These are phyloP conservation scores for Austrofundulus limnaeus DNA, from an alignment of 2,113 vertebrate genomes.

Conservation along the genomic window DNA sequence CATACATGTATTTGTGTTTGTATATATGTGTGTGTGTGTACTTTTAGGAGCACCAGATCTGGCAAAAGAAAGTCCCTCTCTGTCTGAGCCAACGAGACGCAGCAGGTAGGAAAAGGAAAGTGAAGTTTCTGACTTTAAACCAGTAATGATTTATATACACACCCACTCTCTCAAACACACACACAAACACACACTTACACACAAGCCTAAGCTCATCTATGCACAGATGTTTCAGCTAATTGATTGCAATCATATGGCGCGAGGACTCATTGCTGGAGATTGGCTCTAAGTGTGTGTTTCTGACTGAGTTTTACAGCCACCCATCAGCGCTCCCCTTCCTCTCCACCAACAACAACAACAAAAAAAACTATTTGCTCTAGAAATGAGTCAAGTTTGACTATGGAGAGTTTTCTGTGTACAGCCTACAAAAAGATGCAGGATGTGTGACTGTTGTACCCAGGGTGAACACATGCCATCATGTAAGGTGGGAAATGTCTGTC, in stretches of 20 bases:
- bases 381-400: slow-evolving; percentile 28
- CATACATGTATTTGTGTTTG: slow-evolving; percentile 15
- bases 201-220: slow-evolving; percentile 30
- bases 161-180: slow-evolving; percentile 23
- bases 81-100: slow-evolving; percentile 53
- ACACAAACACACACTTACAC: slow-evolving; percentile 22
- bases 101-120: slow-evolving; percentile 51
- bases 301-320: slow-evolving; percentile 62
- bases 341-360: too few relatives aligned
- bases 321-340: slow-evolving; percentile 53
- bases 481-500: slow-evolving; percentile 43
- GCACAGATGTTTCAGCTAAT: slow-evolving; percentile 61
- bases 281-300: slow-evolving; percentile 60
- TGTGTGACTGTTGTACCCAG: not conserved
- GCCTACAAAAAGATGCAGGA: not conserved
- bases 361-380: slow-evolving; percentile 53
- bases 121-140: slow-evolving; percentile 60
- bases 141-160: slow-evolving; percentile 57
- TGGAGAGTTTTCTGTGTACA: slow-evolving; percentile 5
- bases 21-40: slow-evolving; percentile 23
- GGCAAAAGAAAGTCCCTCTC: slow-evolving; percentile 44
- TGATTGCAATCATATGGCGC: slow-evolving; percentile 46
- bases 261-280: slow-evolving; percentile 40
- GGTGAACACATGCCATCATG: slow-evolving; percentile 11
- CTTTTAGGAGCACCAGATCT: slow-evolving; percentile 47